phyloP scores from a whole-genome alignment of 2,797 vertebrate genomes.

The Sebastes kiyomatsui region DNA sequence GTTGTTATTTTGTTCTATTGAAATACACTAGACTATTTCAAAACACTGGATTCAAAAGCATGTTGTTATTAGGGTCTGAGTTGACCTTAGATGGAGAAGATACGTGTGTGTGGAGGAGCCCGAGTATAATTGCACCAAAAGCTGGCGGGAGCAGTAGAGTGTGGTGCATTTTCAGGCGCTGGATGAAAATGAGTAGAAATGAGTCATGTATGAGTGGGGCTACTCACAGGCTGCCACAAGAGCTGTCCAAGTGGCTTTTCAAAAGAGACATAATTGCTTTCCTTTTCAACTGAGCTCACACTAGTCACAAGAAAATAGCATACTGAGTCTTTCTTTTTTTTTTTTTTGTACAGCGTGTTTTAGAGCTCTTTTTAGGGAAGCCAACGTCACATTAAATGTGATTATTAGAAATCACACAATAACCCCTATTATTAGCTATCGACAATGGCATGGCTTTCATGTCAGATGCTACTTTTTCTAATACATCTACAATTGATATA shows the following conservation, averaged over 20 bases:
- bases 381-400: constrained; percentile 15
- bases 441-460: constrained; percentile 13
- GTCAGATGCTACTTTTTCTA: constrained; percentile 23
- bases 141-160: constrained; percentile 45
- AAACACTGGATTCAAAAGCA: constrained; percentile 38
- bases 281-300: constrained; percentile 58
- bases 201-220: constrained; percentile 68
- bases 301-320: constrained; percentile 53
- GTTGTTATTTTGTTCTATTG: not conserved
- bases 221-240: constrained; percentile 59
- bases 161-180: constrained; percentile 55
- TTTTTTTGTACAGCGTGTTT: constrained; percentile 15
- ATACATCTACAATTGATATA: constrained; percentile 8
- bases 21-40: constrained; percentile 26
- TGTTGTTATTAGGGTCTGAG: constrained; percentile 42
- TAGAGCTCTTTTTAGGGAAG: constrained; percentile 23
- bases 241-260: constrained; percentile 72
- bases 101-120: constrained; percentile 36
- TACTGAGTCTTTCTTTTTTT: not conserved
- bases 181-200: constrained; percentile 64
- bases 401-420: constrained; percentile 38
- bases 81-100: constrained; percentile 56
- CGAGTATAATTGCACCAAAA: constrained; percentile 53
- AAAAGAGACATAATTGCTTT: constrained; percentile 71
- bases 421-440: constrained; percentile 27